A percentile compares a stretch with the other conserved stretches of the same genome.
phyloP scores from a whole-genome alignment of 2,888 invertebrate genomes.

The Amblyjoppa proteus region DNA sequence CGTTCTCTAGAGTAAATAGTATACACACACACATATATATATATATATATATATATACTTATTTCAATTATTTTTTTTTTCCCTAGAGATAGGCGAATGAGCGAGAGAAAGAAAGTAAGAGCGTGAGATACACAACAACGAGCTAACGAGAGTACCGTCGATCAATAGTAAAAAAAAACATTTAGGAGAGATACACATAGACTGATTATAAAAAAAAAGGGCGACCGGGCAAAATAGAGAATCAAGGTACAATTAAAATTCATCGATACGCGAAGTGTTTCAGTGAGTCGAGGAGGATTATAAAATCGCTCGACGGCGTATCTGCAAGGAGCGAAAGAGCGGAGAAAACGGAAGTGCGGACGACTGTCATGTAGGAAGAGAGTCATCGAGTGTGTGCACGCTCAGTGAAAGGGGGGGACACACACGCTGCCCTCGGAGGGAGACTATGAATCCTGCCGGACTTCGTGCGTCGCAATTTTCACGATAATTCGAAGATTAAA shows the following conservation, averaged over 20 bases:
- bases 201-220: slow-evolving; percentile 27
- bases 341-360: slow-evolving; percentile 62
- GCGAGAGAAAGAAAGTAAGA: not conserved
- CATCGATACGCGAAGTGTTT: not conserved
- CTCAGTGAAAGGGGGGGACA: slow-evolving; percentile 38
- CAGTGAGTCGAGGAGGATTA: slow-evolving; percentile 20
- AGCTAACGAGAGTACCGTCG: not conserved
- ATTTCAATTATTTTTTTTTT: not conserved
- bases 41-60: not conserved
- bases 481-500: slow-evolving; percentile 16
- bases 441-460: slow-evolving; percentile 33
- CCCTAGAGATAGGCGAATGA: slow-evolving; percentile 23
- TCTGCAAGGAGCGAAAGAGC: slow-evolving; percentile 51
- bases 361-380: slow-evolving; percentile 67
- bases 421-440: slow-evolving; percentile 7
- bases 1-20: slow-evolving; percentile 38
- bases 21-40: slow-evolving; percentile 10
- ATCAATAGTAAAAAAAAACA: slow-evolving; percentile 8
- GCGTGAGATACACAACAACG: not conserved
- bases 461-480: slow-evolving; percentile 29
- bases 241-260: not conserved
- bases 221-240: not conserved
- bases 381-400: slow-evolving; percentile 33
- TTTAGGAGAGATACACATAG: slow-evolving; percentile 17
- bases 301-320: not conserved